Evolutionary conservation across 2,888 invertebrate genomes (phyloP).

Genomic region (Synanthedon formicaeformis): DNA sequence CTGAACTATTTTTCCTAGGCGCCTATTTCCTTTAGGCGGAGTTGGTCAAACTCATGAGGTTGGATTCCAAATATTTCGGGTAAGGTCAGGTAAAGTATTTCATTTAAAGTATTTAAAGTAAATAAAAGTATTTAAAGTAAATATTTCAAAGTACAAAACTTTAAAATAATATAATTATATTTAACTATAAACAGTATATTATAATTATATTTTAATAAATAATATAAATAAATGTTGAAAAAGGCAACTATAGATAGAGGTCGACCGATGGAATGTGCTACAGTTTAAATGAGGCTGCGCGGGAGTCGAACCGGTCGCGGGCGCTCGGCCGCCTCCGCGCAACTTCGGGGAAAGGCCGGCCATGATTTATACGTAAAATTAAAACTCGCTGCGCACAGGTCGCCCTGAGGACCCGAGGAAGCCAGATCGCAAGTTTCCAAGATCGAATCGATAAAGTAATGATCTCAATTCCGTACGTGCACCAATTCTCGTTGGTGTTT

Average conservation of each 20-base stretch:
- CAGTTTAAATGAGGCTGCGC: slow-evolving; percentile 69
- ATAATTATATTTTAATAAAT: background rate
- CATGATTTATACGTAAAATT: slow-evolving; percentile 65
- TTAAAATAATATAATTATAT: too few relatives aligned
- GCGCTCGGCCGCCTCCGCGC: slow-evolving; percentile 43
- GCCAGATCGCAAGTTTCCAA: background rate
- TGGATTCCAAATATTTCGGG: too few relatives aligned
- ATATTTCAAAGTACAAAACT: too few relatives aligned
- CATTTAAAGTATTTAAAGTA: too few relatives aligned
- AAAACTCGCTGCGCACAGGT: slow-evolving; percentile 29
- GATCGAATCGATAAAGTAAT: background rate
- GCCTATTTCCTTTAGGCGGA: too few relatives aligned
- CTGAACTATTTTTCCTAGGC: too few relatives aligned
- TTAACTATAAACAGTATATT: background rate
- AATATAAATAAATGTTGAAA: background rate
- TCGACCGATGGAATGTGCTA: slow-evolving; percentile 61
- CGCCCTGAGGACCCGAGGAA: background rate
- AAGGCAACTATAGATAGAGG: slow-evolving; percentile 35
- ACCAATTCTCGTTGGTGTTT: too few relatives aligned
- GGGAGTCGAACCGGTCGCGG: slow-evolving; percentile 56
- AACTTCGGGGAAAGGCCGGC: slow-evolving; percentile 64
- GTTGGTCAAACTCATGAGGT: too few relatives aligned
- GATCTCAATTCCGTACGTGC: background rate
- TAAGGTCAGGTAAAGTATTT: too few relatives aligned
- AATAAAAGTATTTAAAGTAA: too few relatives aligned